Percentiles rank a stretch among this genome's conserved stretches.
These are phyloP conservation scores for Catharus bicknelli DNA, from an alignment of 2,113 vertebrate species.

Conservation along the genomic window DNA sequence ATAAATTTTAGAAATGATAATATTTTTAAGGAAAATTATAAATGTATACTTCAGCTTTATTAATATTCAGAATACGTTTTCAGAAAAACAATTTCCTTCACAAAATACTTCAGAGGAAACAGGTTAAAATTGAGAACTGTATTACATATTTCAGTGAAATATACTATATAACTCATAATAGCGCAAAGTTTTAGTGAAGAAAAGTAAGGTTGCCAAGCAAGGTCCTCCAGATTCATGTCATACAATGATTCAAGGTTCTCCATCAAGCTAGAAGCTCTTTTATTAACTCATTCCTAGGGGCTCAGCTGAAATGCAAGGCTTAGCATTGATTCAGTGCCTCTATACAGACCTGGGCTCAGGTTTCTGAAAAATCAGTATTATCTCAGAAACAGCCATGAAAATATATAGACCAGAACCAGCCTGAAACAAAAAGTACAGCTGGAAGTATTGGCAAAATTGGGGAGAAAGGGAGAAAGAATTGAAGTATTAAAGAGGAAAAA, in stretches of 20 bases:
- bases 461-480: not conserved
- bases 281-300: not conserved
- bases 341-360: not conserved
- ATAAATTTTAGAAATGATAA: not conserved
- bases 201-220: not conserved
- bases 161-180: not conserved
- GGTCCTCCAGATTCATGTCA: not conserved
- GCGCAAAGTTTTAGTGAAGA: not conserved
- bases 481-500: not conserved
- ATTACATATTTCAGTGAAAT: not conserved
- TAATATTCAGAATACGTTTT: not conserved
- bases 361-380: not conserved
- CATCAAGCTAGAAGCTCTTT: not conserved
- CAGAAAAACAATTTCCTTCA: not conserved
- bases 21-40: not conserved
- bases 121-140: not conserved
- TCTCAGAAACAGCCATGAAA: not conserved
- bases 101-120: not conserved
- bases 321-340: not conserved
- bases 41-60: not conserved
- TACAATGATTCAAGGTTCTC: not conserved
- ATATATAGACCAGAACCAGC: not conserved
- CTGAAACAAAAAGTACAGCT: not conserved
- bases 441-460: not conserved
- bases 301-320: not conserved